These are phyloP conservation scores for Anastatus disparis DNA, from an alignment of 1,140 invertebrate genomes.

Conservation along the genomic window DNA sequence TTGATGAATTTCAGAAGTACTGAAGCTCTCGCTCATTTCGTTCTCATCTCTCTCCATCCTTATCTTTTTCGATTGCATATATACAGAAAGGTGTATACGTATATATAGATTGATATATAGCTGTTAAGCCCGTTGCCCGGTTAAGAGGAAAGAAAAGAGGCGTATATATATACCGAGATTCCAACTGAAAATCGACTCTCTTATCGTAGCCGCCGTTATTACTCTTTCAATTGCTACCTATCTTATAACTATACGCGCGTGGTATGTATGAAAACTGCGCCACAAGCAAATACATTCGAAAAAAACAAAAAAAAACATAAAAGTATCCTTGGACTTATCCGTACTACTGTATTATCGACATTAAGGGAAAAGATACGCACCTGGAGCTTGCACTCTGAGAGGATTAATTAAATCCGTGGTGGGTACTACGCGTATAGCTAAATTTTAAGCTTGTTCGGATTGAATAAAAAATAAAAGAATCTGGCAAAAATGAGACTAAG, in stretches of 20 bases:
- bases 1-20: slow-evolving; percentile 54
- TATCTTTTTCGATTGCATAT: slow-evolving; percentile 27
- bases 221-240: slow-evolving; percentile 28
- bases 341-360: slow-evolving; percentile 32
- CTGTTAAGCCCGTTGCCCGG: background rate
- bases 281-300: too few relatives aligned
- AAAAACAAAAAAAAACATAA: slow-evolving; percentile 26
- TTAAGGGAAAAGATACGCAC: slow-evolving; percentile 11
- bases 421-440: background rate
- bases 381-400: background rate
- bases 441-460: too few relatives aligned
- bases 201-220: slow-evolving; percentile 34
- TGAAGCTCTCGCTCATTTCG: background rate
- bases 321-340: too few relatives aligned
- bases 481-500: background rate
- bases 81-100: background rate
- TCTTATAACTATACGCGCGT: background rate
- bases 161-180: slow-evolving; percentile 9
- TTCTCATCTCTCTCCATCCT: too few relatives aligned
- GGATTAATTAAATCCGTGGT: slow-evolving; percentile 39
- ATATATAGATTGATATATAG: background rate
- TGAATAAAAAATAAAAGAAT: too few relatives aligned
- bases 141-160: background rate
- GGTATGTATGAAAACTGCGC: background rate
- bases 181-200: slow-evolving; percentile 34